phyloP scores from a whole-genome alignment of 2,113 vertebrate species.

The Nipponia nippon region DNA sequence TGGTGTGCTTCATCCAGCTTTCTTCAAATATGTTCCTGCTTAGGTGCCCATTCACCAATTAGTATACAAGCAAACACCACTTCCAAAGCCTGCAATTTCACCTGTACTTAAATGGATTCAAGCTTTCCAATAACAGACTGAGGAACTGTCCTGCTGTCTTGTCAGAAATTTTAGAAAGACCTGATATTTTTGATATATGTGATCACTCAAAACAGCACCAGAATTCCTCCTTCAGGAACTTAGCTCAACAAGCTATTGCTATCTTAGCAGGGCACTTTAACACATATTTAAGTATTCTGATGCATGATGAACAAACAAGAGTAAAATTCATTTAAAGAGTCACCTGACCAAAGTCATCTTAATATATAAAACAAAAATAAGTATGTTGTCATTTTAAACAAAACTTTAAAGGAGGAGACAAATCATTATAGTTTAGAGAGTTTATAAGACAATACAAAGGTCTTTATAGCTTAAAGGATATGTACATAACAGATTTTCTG shows the following conservation, averaged over 20 bases:
- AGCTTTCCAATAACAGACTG: not conserved
- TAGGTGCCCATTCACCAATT: not conserved
- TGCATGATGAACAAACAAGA: not conserved
- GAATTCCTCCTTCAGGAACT: not conserved
- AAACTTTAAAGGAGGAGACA: not conserved
- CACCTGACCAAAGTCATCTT: not conserved
- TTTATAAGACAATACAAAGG: not conserved
- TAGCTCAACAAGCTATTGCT: not conserved
- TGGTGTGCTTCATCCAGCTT: not conserved
- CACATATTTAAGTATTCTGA: not conserved
- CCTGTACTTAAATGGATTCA: not conserved
- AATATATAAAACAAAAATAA: not conserved
- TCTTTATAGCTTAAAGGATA: not conserved
- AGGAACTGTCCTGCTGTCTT: not conserved
- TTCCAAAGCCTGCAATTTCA: not conserved
- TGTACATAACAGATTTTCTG: not conserved
- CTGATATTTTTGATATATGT: not conserved
- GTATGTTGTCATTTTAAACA: not conserved
- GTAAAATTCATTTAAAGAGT: not conserved
- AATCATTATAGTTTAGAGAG: not conserved
- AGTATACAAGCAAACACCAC: not conserved
- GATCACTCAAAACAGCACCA: not conserved
- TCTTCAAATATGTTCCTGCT: not conserved
- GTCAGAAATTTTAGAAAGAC: not conserved
- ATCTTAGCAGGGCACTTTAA: not conserved